phyloP scores from a whole-genome alignment of 2,888 invertebrate species.

The Pyrochroa serraticornis region DNA sequence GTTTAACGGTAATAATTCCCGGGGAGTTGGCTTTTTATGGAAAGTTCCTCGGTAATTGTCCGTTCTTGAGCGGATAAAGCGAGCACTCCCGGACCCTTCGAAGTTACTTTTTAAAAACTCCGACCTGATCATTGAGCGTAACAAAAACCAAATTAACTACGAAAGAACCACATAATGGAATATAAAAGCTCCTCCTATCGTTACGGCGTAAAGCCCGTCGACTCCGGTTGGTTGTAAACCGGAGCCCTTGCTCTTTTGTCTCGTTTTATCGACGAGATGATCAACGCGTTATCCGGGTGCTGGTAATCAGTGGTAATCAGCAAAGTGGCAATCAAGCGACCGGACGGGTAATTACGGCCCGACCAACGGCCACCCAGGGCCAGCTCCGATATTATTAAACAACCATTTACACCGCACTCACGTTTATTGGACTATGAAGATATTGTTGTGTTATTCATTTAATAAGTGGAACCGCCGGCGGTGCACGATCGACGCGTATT shows the following conservation, averaged over 20 bases:
- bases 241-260: conserved; percentile 31
- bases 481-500: conserved; percentile 12
- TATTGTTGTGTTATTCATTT: conserved; percentile 28
- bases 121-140: conserved; percentile 12
- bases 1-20: too few relatives aligned
- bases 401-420: conserved; percentile 28
- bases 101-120: too few relatives aligned
- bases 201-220: conserved; percentile 22
- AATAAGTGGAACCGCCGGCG: conserved; percentile 17
- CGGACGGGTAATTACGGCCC: conserved; percentile 34
- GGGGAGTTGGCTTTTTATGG: too few relatives aligned
- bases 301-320: conserved; percentile 38
- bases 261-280: conserved; percentile 32
- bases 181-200: conserved; percentile 35
- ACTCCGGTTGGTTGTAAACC: conserved; percentile 30
- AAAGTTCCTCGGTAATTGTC: too few relatives aligned
- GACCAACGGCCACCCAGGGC: conserved; percentile 19
- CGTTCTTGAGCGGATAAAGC: too few relatives aligned
- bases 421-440: conserved; percentile 32
- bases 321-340: conserved; percentile 36
- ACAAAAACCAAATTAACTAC: conserved; percentile 33
- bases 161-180: conserved; percentile 34
- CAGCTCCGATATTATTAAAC: conserved; percentile 30
- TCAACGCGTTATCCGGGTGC: conserved; percentile 30
- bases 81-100: too few relatives aligned